Evolutionary conservation across 2,113 vertebrate species (phyloP), one percentile per base, ranked within the genome.

Genomic region (Myrmecophaga tridactyla): DNA sequence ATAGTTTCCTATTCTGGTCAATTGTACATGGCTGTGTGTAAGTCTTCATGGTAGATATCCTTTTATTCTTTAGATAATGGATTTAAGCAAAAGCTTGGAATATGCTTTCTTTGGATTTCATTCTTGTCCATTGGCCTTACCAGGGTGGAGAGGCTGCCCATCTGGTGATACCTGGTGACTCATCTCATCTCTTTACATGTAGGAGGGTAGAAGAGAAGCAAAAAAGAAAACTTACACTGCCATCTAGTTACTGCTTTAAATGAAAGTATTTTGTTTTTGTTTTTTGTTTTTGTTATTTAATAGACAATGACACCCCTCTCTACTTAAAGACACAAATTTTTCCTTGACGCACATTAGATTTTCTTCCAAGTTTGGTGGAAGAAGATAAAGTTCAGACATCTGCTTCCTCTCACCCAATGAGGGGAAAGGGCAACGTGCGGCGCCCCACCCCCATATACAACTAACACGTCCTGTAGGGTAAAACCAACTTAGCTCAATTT

Each of bases 361-460:
- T 76, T 70, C 36, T 43, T 78, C 72, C 65, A 62, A 70, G 18
- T 65, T 23, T 41, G 39, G 11, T 2, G 48, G 39, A 20, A 72
- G 31, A 93, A 15, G 15, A 7, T 53, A 53, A 48, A 60, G 27
- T 69, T 56, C 70, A 46, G 3, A n/a, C 36, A 41, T 15, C 46
- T 39, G 14, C 13, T 27, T 69, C 69, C 53, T 34, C 10, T 6
- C 1, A 31, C n/a, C 65, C 58, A 69, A 21, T 15, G 15, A 27
- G 60, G 41, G 13, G 60, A 7, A 53, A 34, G 31, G 13, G 3
- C 15, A 27, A 60, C 1, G 7, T 7, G 12, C 8, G 51, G 21
- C 18, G 41, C 39, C 13, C 14, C 3, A 23, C 0, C 7, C 11
- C 7, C 4, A 18, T 69, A 48, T 1, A 23, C 18, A 76, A 25